A percentile compares a stretch with the other conserved stretches of the same genome.
Conservation (phyloP, 2,113 vertebrate species). For the Suncus etruscus region DNA sequence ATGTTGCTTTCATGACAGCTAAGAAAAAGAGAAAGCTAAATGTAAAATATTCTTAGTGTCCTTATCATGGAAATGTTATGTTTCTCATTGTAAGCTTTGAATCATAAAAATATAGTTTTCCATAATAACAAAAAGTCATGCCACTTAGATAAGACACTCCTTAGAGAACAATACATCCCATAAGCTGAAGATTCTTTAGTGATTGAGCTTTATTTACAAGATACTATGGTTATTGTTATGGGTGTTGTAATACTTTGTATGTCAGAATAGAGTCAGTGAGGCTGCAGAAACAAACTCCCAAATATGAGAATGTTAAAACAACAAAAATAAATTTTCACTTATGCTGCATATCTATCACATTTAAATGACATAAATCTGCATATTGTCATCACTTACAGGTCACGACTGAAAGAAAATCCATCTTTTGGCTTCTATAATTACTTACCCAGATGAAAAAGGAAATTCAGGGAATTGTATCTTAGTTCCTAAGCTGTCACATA, state of each 20-base stretch:
- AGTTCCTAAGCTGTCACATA: neutral
- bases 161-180: neutral
- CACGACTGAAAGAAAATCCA: neutral
- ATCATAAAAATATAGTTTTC: neutral
- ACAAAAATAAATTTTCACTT: slow-evolving; percentile 4
- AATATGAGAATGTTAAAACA: slow-evolving; percentile 2
- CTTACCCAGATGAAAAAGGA: neutral
- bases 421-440: neutral
- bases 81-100: neutral
- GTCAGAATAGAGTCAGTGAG: neutral
- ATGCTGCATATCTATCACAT: neutral
- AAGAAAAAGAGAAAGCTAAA: neutral
- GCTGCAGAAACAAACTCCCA: neutral
- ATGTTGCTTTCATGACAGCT: slow-evolving; percentile 6
- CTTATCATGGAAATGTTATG: neutral
- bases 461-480: neutral
- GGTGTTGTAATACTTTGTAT: neutral
- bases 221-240: neutral
- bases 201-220: neutral
- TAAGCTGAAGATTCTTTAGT: neutral
- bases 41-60: neutral
- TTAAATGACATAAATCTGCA: neutral
- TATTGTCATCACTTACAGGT: neutral
- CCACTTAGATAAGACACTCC: neutral
- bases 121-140: neutral